Percentiles rank a stretch among this genome's conserved stretches.
phyloP scores from a whole-genome alignment of 2,797 vertebrate genomes.

The Odontamblyopus lacepedii region DNA sequence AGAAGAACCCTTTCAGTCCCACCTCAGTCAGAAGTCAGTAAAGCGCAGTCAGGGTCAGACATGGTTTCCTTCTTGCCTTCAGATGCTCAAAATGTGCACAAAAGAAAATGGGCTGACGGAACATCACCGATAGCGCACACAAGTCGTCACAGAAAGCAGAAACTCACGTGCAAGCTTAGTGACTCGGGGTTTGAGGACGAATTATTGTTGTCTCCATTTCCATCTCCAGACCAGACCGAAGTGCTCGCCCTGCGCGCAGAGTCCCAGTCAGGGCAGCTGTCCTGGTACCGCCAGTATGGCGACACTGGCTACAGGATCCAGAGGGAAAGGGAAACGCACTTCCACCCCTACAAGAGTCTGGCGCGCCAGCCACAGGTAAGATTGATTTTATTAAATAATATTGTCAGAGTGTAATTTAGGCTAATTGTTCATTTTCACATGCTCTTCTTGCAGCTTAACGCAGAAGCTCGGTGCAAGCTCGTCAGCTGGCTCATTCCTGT shows the following conservation, averaged over 20 bases:
- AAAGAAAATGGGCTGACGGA: slow-evolving; percentile 37
- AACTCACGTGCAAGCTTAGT: slow-evolving; percentile 63
- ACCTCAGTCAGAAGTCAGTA: neutral
- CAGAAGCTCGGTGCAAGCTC: slow-evolving; percentile 87
- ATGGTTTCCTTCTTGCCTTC: slow-evolving; percentile 47
- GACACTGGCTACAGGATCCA: slow-evolving; percentile 84
- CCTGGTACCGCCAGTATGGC: slow-evolving; percentile 84
- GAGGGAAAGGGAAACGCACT: slow-evolving; percentile 80
- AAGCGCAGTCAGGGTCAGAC: slow-evolving; percentile 17
- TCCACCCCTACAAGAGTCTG: slow-evolving; percentile 80
- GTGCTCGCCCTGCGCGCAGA: slow-evolving; percentile 13
- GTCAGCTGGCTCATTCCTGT: slow-evolving; percentile 94
- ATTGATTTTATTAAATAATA: neutral
- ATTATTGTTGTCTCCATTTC: slow-evolving; percentile 31
- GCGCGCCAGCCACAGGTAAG: slow-evolving; percentile 86
- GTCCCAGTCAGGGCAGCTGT: slow-evolving; percentile 34
- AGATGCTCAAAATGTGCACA: slow-evolving; percentile 12
- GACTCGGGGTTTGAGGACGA: slow-evolving; percentile 81
- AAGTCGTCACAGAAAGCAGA: slow-evolving; percentile 72
- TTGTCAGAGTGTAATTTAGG: neutral
- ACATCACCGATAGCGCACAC: slow-evolving; percentile 40
- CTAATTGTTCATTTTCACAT: neutral
- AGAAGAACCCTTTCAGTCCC: slow-evolving; percentile 24
- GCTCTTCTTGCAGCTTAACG: slow-evolving; percentile 77
- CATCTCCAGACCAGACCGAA: slow-evolving; percentile 6